phyloP scores from a whole-genome alignment of 2,113 vertebrate species.

The Puma concolor region DNA sequence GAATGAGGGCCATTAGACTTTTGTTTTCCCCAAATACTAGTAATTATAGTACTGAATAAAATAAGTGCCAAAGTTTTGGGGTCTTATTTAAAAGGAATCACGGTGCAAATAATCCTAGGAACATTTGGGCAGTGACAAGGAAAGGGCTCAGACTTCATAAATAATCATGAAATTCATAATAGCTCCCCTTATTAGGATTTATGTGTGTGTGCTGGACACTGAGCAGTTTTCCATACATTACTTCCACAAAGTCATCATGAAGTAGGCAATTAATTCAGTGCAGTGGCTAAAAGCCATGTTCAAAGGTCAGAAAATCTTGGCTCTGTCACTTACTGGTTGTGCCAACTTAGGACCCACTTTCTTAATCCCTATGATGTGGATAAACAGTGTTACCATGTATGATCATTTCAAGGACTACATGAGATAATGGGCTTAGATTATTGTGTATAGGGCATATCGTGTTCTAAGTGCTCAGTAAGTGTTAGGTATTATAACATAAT shows the following conservation, averaged over 20 bases:
- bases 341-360: neutral
- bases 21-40: neutral
- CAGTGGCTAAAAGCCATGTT: neutral
- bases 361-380: neutral
- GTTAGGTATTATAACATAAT: neutral
- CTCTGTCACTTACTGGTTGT: neutral
- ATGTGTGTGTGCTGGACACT: neutral
- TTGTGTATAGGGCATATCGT: too few relatives aligned
- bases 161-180: neutral
- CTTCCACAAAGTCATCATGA: neutral
- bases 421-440: neutral
- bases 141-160: neutral
- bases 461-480: neutral
- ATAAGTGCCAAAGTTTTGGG: neutral
- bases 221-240: neutral
- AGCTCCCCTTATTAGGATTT: neutral
- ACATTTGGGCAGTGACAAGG: neutral
- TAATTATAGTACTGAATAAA: neutral
- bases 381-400: neutral
- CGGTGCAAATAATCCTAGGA: neutral
- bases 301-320: neutral
- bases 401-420: neutral
- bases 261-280: neutral
- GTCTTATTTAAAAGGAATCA: constrained; percentile 28
- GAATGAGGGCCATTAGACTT: neutral